Evolutionary conservation across 2,888 invertebrate species (phyloP).

Genomic region (Euclidia mi): DNA sequence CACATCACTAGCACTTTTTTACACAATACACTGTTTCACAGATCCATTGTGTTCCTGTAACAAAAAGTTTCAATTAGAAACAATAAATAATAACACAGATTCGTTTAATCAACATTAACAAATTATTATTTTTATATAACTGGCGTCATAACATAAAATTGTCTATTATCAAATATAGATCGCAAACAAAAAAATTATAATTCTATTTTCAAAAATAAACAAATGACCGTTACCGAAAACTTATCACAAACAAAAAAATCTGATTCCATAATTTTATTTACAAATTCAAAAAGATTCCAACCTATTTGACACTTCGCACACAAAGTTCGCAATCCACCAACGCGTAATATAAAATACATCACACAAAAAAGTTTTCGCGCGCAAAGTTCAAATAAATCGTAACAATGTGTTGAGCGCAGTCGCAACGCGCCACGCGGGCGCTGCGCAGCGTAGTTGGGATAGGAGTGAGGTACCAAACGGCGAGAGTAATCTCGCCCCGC

Average conservation of each 20-base stretch:
- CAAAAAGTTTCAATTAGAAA: constrained; percentile 34
- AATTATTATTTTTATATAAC: not conserved
- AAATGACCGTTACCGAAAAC: no score
- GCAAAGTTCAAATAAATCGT: constrained; percentile 1
- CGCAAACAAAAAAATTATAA: no score
- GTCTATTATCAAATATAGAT: no score
- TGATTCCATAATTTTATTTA: no score
- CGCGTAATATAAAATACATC: constrained; percentile 17
- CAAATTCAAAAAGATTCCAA: no score
- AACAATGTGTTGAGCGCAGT: constrained; percentile 12
- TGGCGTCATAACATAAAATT: not conserved
- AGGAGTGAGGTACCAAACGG: constrained; percentile 62
- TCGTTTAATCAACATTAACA: not conserved
- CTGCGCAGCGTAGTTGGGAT: constrained; percentile 45
- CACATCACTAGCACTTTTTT: constrained; percentile 66
- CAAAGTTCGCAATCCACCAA: constrained; percentile 6
- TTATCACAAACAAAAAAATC: no score
- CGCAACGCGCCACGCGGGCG: constrained; percentile 35
- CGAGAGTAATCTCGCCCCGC: constrained; percentile 88
- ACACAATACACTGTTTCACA: constrained; percentile 24
- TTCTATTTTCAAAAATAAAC: no score
- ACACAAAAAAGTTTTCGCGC: not conserved
- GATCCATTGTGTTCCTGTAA: constrained; percentile 52
- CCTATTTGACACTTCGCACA: no score
- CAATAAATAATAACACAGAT: not conserved